These are phyloP conservation scores for Dryobates pubescens DNA, from an alignment of 2,797 vertebrate species.

Conservation along the genomic window DNA sequence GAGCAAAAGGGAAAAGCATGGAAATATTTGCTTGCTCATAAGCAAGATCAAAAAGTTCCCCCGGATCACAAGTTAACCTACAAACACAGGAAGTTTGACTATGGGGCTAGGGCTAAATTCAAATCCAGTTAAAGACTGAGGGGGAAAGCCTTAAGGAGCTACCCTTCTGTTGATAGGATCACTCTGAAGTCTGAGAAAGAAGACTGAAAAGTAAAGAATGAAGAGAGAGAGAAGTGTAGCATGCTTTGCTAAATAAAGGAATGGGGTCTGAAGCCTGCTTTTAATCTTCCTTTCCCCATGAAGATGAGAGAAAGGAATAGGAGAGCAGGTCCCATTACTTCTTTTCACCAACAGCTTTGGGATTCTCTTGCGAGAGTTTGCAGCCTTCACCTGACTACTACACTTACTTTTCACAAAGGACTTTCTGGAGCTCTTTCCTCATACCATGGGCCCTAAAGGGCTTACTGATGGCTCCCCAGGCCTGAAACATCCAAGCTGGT, in stretches of 20 bases:
- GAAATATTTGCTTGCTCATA: background rate
- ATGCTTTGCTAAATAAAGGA: background rate
- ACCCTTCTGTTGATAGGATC: background rate
- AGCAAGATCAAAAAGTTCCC: background rate
- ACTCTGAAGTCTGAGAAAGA: background rate
- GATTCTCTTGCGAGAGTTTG: background rate
- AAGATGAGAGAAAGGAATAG: background rate
- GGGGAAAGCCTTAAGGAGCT: background rate
- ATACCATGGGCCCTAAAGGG: background rate
- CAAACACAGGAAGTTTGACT: background rate
- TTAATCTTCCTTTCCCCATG: background rate
- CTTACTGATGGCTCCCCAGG: rapidly evolving
- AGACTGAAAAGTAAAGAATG: background rate
- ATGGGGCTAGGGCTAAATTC: background rate
- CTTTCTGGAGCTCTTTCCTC: background rate
- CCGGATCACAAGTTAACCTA: background rate
- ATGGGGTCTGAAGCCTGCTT: background rate
- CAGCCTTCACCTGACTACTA: background rate
- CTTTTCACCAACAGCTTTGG: background rate
- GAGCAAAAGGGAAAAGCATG: background rate
- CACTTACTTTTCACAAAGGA: background rate
- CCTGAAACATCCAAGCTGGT: background rate
- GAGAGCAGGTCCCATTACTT: background rate
- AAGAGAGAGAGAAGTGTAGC: background rate
- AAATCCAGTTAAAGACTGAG: background rate